Percentiles rank a stretch among this genome's conserved stretches.
phyloP scores from a whole-genome alignment of 2,888 invertebrate genomes.

The Lycocerus yunnanus region DNA sequence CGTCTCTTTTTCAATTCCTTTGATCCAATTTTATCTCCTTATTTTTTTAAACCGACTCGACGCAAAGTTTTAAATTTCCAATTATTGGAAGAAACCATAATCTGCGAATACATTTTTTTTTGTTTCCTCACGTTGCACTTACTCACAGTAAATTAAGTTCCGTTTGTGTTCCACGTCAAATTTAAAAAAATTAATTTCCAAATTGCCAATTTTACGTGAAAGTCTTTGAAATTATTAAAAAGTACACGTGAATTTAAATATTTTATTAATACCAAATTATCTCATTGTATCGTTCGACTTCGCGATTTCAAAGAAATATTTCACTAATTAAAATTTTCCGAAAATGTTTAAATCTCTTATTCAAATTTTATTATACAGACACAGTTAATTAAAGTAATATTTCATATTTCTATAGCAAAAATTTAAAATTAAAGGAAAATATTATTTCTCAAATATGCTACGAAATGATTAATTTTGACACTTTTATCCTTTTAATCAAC shows the following conservation, averaged over 20 bases:
- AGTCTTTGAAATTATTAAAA: not conserved
- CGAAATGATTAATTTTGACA: not conserved
- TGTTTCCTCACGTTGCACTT: not conserved
- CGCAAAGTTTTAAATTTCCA: not conserved
- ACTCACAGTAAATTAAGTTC: not conserved
- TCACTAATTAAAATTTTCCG: not conserved
- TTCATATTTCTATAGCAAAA: not conserved
- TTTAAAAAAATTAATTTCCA: not conserved
- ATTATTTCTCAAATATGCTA: not conserved
- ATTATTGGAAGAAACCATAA: not conserved
- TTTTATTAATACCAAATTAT: not conserved
- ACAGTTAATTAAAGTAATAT: not conserved
- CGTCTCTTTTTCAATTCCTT: not conserved
- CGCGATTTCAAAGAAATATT: not conserved
- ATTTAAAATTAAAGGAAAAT: not conserved
- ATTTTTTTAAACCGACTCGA: not conserved
- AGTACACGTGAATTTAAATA: not conserved
- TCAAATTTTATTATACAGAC: not conserved
- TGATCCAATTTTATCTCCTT: not conserved
- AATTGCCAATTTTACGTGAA: not conserved
- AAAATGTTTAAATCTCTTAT: not conserved
- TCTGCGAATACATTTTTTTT: not conserved
- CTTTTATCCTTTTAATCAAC: not conserved
- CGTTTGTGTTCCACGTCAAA: not conserved
- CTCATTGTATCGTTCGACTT: not conserved